Percentiles rank a stretch among this genome's conserved stretches.
Evolutionary conservation across 2,113 vertebrate genomes (phyloP).

Genomic region (Ranitomeya variabilis): DNA sequence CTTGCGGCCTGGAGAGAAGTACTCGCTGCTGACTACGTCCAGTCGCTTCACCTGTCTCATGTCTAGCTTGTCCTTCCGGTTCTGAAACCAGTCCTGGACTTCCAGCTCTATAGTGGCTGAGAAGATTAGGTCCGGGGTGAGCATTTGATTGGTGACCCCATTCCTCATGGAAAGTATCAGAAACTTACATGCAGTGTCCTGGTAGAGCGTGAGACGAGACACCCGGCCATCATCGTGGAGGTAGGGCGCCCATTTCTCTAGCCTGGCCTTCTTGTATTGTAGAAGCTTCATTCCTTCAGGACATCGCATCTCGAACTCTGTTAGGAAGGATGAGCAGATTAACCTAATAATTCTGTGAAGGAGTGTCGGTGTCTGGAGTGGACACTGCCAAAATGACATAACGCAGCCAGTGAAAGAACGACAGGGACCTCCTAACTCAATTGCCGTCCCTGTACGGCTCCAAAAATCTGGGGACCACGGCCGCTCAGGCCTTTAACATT

Average conservation of each 20-base stretch:
- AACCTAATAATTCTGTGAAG: neutral
- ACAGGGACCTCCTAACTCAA: too few relatives aligned
- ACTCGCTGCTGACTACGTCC: constrained; percentile 70
- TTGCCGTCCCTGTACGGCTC: too few relatives aligned
- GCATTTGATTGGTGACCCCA: too few relatives aligned
- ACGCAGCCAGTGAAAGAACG: too few relatives aligned
- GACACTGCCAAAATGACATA: too few relatives aligned
- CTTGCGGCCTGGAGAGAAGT: constrained; percentile 73
- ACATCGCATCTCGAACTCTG: constrained; percentile 82
- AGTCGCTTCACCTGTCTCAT: constrained; percentile 71
- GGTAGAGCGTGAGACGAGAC: constrained; percentile 74
- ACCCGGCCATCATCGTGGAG: constrained; percentile 76
- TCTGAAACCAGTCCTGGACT: constrained; percentile 80
- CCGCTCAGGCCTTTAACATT: too few relatives aligned
- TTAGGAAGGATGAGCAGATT: neutral
- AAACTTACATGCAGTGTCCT: constrained; percentile 79
- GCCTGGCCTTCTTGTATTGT: constrained; percentile 75
- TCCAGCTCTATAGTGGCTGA: constrained; percentile 71
- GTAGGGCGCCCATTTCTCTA: constrained; percentile 80
- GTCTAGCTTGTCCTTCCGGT: constrained; percentile 80
- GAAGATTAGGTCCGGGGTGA: neutral
- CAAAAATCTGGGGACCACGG: too few relatives aligned
- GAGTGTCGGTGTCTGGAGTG: too few relatives aligned
- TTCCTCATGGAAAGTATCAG: neutral
- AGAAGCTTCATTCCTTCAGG: constrained; percentile 75